phyloP scores from a whole-genome alignment of 2,113 vertebrate species.

The Daphoenositta chrysoptera region DNA sequence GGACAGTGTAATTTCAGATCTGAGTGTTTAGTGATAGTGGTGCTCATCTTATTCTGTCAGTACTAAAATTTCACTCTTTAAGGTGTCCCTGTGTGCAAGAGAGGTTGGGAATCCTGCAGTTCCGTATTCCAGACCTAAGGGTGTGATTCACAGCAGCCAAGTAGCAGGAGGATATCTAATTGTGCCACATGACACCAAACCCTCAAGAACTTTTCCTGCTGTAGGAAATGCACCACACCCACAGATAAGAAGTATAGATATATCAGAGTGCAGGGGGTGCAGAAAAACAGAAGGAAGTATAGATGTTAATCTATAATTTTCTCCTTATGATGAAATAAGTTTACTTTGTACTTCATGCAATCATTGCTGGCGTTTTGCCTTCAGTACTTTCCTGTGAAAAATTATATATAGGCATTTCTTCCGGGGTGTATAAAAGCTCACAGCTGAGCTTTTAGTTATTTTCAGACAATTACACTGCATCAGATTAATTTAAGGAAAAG shows the following conservation, averaged over 20 bases:
- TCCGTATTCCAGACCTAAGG: neutral
- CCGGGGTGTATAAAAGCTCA: neutral
- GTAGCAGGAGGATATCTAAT: neutral
- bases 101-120: neutral
- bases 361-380: neutral
- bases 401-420: neutral
- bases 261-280: neutral
- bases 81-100: neutral
- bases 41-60: neutral
- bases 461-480: neutral
- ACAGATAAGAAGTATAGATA: neutral
- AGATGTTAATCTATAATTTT: neutral
- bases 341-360: neutral
- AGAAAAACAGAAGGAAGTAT: neutral
- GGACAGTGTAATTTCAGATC: neutral
- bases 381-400: neutral
- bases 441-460: neutral
- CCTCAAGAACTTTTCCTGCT: neutral
- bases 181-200: neutral
- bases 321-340: neutral
- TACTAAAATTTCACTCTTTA: neutral
- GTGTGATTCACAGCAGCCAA: neutral
- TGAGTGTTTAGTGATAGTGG: neutral
- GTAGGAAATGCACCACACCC: slow-evolving; percentile 14
- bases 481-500: neutral